Evolutionary conservation across 2,113 vertebrate species (phyloP).

Genomic region (Pyxicephalus adspersus): DNA sequence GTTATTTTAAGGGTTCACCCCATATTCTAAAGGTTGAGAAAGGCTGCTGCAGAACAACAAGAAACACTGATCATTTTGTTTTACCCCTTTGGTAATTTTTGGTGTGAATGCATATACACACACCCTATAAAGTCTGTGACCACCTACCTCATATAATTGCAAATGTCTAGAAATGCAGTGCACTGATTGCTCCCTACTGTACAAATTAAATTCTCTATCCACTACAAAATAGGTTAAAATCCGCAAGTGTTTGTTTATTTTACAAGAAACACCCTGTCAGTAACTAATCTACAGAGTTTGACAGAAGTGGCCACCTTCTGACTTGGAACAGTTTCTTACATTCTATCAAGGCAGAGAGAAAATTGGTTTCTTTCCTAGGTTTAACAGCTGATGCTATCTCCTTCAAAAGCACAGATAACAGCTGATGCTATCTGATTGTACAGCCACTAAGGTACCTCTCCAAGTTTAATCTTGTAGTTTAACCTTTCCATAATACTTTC

Average conservation of each 20-base stretch:
- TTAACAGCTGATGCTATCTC: slow-evolving; percentile 41
- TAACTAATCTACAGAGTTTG: background rate
- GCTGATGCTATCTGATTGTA: slow-evolving; percentile 16
- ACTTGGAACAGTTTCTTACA: slow-evolving; percentile 21
- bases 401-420: slow-evolving; percentile 11
- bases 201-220: too few species aligned
- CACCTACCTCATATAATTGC: too few species aligned
- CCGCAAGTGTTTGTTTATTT: background rate
- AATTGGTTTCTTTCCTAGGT: slow-evolving; percentile 42
- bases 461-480: slow-evolving; percentile 32
- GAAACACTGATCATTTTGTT: too few species aligned
- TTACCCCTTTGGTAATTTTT: too few species aligned
- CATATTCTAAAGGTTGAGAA: too few species aligned
- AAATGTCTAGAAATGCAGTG: too few species aligned
- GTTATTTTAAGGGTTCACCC: too few species aligned
- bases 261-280: background rate
- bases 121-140: too few species aligned
- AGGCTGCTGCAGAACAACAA: too few species aligned
- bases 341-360: slow-evolving; percentile 4
- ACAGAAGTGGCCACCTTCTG: background rate
- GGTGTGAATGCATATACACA: too few species aligned
- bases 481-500: slow-evolving; percentile 41
- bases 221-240: too few species aligned
- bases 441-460: slow-evolving; percentile 10
- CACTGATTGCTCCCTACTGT: too few species aligned